A percentile compares a stretch with the other conserved stretches of the same genome.
Conservation (phyloP, 2,797 vertebrate genomes). For the Melanotaenia boesemani region DNA sequence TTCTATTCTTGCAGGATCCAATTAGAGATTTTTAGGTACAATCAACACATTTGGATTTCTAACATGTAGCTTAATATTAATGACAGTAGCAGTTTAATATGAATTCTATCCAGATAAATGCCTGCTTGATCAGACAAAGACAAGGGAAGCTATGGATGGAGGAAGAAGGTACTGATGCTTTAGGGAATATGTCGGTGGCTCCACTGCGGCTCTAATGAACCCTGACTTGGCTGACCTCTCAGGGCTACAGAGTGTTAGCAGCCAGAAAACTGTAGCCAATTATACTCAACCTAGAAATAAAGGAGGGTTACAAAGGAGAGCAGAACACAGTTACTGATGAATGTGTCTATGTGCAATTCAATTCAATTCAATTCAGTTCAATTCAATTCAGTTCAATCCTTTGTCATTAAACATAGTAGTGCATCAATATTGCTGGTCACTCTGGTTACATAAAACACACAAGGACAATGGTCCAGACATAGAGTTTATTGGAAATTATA, state of each 20-base stretch:
- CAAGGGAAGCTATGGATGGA: neutral
- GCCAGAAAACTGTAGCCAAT: constrained; percentile 58
- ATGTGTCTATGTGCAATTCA: constrained; percentile 5
- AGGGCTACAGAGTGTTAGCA: constrained; percentile 32
- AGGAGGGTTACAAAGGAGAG: constrained; percentile 28
- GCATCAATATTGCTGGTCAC: no score
- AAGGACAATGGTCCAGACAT: no score
- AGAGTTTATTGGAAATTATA: no score
- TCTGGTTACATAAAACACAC: no score
- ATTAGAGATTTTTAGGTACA: neutral
- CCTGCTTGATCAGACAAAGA: constrained; percentile 11
- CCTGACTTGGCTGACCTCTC: constrained; percentile 62
- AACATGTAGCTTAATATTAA: neutral
- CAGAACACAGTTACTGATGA: constrained; percentile 3
- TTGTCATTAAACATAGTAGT: no score
- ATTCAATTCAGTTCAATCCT: no score
- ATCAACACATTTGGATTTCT: constrained; percentile 5
- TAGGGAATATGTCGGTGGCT: constrained; percentile 31
- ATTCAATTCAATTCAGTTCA: no score
- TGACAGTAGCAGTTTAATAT: neutral
- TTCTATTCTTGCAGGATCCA: neutral
- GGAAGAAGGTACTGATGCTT: constrained; percentile 31
- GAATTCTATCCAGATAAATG: neutral
- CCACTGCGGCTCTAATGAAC: constrained; percentile 63
- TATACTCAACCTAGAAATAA: constrained; percentile 39